phyloP scores from a whole-genome alignment of 2,113 vertebrate genomes.

The Climacteris rufus region DNA sequence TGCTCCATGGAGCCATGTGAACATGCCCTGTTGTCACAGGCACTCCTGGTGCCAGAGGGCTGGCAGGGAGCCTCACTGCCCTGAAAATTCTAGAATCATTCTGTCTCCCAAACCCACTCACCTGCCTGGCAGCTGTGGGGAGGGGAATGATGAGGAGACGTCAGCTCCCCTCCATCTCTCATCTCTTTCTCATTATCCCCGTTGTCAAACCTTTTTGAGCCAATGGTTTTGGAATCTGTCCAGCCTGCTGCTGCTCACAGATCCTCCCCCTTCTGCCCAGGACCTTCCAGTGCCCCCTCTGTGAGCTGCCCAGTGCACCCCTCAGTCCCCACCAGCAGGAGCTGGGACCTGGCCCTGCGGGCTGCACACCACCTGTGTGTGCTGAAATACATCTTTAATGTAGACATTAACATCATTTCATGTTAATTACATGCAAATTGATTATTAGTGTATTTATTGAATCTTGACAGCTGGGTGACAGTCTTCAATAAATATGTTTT shows the following conservation, averaged over 20 bases:
- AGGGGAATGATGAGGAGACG: not conserved
- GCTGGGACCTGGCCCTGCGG: rapidly evolving
- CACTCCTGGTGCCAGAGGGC: not conserved
- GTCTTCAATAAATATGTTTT: slow-evolving; percentile 38
- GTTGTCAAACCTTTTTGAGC: not conserved
- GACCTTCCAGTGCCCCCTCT: not conserved
- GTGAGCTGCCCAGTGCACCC: not conserved
- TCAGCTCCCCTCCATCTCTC: not conserved
- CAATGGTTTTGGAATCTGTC: not conserved
- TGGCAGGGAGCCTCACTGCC: not conserved
- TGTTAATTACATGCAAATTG: slow-evolving; percentile 25
- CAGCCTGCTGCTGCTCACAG: not conserved
- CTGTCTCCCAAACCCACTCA: not conserved
- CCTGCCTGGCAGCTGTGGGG: not conserved
- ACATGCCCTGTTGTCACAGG: not conserved
- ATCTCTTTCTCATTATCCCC: not conserved
- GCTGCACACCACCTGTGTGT: not conserved
- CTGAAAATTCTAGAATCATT: not conserved
- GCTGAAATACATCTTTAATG: not conserved
- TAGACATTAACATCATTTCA: not conserved
- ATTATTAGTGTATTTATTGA: slow-evolving; percentile 43
- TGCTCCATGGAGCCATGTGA: not conserved
- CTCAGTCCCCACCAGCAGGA: rapidly evolving
- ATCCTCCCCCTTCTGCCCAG: not conserved
- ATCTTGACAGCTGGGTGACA: slow-evolving; percentile 32